phyloP scores from a whole-genome alignment of 2,797 vertebrate genomes.

The Cirrhinus molitorella region DNA sequence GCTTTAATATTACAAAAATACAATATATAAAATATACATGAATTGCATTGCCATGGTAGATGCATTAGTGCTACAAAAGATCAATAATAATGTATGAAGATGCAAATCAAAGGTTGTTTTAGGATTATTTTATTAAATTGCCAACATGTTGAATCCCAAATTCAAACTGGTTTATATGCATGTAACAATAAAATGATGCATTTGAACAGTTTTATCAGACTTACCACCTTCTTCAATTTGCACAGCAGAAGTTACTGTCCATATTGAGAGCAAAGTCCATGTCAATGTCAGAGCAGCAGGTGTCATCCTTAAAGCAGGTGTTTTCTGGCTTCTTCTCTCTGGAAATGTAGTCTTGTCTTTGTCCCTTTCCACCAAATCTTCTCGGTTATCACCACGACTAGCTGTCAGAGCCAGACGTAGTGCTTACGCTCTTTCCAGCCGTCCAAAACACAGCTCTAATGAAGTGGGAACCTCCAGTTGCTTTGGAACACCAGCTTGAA shows the following conservation, averaged over 20 bases:
- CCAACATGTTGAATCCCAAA: background rate
- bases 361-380: constrained; percentile 62
- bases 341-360: constrained; percentile 54
- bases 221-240: constrained; percentile 62
- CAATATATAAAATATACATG: background rate
- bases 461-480: constrained; percentile 74
- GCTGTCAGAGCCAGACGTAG: constrained; percentile 73
- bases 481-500: constrained; percentile 81
- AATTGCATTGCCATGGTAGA: background rate
- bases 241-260: constrained; percentile 62
- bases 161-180: background rate
- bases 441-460: constrained; percentile 72
- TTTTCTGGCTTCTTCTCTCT: constrained; percentile 54
- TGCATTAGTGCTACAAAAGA: background rate
- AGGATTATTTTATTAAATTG: background rate
- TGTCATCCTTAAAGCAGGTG: constrained; percentile 71
- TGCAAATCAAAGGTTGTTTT: background rate
- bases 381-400: constrained; percentile 58
- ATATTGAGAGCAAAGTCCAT: constrained; percentile 71
- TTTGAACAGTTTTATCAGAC: constrained; percentile 7
- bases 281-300: constrained; percentile 65
- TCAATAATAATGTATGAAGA: background rate
- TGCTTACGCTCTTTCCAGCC: constrained; percentile 61
- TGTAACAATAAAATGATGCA: background rate
- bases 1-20: background rate